Conservation (phyloP, 2,113 vertebrate species). For the Rhinolophus ferrumequinum region DNA sequence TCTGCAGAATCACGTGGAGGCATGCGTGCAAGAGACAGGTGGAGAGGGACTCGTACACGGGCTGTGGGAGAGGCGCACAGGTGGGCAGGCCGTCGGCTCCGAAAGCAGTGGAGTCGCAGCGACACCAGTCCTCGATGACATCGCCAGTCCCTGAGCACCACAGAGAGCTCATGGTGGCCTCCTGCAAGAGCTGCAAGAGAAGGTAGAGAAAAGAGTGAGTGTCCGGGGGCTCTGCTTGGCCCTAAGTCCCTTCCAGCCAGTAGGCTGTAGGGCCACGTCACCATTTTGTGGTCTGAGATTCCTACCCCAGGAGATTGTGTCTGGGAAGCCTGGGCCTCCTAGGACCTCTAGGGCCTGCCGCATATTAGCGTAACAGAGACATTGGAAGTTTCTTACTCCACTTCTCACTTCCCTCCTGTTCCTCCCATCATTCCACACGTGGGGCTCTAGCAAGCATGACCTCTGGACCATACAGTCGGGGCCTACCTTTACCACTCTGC, state of each 20-base stretch:
- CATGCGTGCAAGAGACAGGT: not conserved
- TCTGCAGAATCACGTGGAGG: not conserved
- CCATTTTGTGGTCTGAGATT: not conserved
- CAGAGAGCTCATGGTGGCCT: conserved; percentile 98
- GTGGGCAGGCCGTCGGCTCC: conserved; percentile 95
- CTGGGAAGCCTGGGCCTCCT: not conserved
- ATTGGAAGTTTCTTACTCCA: not conserved
- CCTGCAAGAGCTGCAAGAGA: conserved; percentile 91
- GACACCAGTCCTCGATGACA: conserved; percentile 99
- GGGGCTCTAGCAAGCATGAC: too few relatives aligned
- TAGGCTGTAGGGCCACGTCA: fast-evolving
- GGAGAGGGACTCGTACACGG: conserved; percentile 86
- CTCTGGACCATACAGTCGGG: not conserved
- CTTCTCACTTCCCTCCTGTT: too few relatives aligned
- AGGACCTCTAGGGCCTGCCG: not conserved
- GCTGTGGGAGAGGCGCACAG: conserved; percentile 96
- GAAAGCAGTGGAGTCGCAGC: conserved; percentile 96
- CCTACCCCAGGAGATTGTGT: not conserved
- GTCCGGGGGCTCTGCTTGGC: not conserved
- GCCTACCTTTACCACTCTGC: not conserved
- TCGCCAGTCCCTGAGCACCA: conserved; percentile 98
- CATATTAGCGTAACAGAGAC: not conserved
- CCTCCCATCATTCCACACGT: not conserved
- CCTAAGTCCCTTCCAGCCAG: not conserved
- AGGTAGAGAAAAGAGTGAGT: not conserved